Evolutionary conservation across 23 tunicate genomes (phyloP), one percentile per base, ranked within the genome.

Genomic region (Halocynthia roretzi): DNA sequence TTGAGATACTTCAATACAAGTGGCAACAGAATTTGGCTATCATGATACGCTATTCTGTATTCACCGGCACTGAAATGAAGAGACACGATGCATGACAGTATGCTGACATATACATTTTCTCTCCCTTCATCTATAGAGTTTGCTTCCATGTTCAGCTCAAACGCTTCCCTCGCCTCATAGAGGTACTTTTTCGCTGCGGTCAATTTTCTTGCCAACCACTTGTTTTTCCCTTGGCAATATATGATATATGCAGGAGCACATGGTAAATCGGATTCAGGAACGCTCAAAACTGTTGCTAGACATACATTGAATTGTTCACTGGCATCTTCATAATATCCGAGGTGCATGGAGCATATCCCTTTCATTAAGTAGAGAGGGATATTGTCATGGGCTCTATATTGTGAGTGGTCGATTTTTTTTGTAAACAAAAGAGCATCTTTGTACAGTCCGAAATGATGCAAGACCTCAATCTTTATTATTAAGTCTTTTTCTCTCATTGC

Each of bases 211-310:
- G 17, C 23, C 10, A 7, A 15, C 20, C 55, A 50, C 55, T 5
- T 52, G 21, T 74, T 52, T n/a, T 50, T 54, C 56, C 78, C 78
- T 7, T 54, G 15, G 5, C 55, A 48, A 54, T 74, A 74, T 15
- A 54, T 62, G 5, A 74, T n/a, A 54, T n/a, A 74, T 6, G 15
- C 64, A 5, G 19, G 19, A 10, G 56, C 19, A 54, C 56, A 54
- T 10, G 78, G 56, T 48, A 54, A 64, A 74, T 74, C 78, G 15
- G 40, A 62, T 74, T 74, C 78, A 14, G 78, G 78, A 8, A 74
- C 10, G 2, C 64, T 74, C 14, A 22, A 53, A 53, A 74, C 19
- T 8, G 56, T 54, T 54, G 60, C 78, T 0, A 74, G 1, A 56
- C 68, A 20, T 10, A 53, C 17, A 22, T 74, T 74, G 19, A 74